These are phyloP conservation scores for Acrobasis suavella DNA, from an alignment of 2,888 invertebrate species.

Conservation along the genomic window DNA sequence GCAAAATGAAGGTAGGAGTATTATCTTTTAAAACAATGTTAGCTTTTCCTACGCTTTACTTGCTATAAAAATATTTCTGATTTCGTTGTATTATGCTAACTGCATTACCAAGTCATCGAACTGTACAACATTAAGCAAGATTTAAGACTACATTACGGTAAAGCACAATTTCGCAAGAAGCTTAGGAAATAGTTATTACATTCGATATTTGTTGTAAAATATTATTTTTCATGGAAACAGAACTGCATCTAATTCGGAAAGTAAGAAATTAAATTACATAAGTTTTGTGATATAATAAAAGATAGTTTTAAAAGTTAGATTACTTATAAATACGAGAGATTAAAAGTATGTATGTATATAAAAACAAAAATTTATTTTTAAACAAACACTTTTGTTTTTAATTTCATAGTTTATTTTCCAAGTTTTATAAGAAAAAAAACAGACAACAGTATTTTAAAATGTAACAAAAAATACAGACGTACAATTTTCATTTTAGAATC, in stretches of 20 bases:
- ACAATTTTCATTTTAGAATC: not conserved
- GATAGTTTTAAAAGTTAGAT: no score
- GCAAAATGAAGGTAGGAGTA: not conserved
- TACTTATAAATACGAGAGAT: no score
- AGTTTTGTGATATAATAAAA: no score
- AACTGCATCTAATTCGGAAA: not conserved
- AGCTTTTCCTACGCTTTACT: not conserved
- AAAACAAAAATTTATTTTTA: not conserved
- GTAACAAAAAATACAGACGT: not conserved
- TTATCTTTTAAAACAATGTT: not conserved
- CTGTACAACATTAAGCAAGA: constrained; percentile 15
- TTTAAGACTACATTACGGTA: not conserved
- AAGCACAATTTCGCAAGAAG: constrained; percentile 12
- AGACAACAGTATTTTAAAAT: no score
- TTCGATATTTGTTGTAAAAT: not conserved
- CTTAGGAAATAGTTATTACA: constrained; percentile 4
- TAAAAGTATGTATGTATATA: no score
- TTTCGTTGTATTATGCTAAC: constrained; percentile 4
- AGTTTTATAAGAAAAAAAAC: not conserved
- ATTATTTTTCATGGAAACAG: not conserved
- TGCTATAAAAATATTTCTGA: not conserved
- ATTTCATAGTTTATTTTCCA: not conserved
- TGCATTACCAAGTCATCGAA: constrained; percentile 11
- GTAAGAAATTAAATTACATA: no score
- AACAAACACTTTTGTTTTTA: not conserved